Evolutionary conservation across 2,113 vertebrate species (phyloP).

Genomic region (Globicephala melas): DNA sequence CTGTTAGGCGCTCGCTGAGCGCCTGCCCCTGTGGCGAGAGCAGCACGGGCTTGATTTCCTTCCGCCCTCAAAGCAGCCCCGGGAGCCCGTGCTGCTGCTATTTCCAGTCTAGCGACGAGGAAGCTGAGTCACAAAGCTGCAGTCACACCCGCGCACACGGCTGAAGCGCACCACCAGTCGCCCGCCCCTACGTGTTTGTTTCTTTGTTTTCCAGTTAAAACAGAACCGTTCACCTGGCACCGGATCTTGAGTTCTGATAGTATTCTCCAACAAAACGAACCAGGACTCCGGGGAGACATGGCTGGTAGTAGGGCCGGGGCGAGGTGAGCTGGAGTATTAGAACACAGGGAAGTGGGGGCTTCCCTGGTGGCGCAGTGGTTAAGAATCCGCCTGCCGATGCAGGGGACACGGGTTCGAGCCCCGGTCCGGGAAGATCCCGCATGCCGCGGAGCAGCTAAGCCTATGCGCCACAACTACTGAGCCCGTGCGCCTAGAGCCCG

Average conservation of each 20-base stretch:
- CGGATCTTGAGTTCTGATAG: too few species aligned
- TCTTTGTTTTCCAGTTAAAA: neutral
- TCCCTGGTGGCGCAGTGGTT: accelerated
- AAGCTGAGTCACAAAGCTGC: neutral
- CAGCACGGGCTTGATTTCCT: accelerated
- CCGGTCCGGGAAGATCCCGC: too few species aligned
- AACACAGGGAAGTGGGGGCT: too few species aligned
- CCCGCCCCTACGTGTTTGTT: accelerated
- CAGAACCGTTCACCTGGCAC: accelerated
- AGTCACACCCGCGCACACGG: accelerated
- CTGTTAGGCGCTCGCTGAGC: neutral
- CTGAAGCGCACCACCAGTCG: too few species aligned
- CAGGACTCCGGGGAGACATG: too few species aligned
- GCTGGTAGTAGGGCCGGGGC: accelerated
- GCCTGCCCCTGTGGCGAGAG: accelerated
- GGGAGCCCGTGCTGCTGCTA: neutral
- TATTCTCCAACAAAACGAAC: neutral
- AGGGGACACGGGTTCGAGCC: too few species aligned
- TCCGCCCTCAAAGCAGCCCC: accelerated
- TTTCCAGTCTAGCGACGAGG: neutral
- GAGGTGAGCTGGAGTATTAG: neutral
- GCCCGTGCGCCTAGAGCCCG: too few species aligned
- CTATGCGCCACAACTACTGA: too few species aligned
- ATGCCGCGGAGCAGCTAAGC: too few species aligned
- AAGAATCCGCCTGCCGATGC: accelerated